These are phyloP conservation scores for Procambarus virginalis DNA, from an alignment of 1,140 invertebrate genomes.

Conservation along the genomic window DNA sequence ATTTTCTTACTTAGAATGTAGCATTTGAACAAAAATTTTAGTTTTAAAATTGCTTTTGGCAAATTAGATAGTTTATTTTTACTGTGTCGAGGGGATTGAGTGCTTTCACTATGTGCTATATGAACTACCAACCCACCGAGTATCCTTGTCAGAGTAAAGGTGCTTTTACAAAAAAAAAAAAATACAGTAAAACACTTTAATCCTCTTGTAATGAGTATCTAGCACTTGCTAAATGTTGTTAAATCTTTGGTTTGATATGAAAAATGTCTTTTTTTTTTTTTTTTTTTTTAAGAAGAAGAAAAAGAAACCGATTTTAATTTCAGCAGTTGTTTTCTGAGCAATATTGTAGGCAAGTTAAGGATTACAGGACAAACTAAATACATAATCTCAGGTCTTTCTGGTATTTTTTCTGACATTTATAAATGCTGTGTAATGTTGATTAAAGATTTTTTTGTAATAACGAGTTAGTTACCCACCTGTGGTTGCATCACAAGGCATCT, in stretches of 20 bases:
- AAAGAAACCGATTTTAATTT: background rate
- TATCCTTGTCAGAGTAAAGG: background rate
- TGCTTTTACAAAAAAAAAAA: constrained; percentile 1
- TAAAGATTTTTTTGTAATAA: background rate
- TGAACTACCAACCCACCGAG: background rate
- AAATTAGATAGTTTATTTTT: background rate
- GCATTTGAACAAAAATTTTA: background rate
- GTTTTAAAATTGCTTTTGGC: background rate
- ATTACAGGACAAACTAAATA: constrained; percentile 19
- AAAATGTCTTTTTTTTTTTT: background rate
- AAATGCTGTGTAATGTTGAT: background rate
- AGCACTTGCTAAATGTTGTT: background rate
- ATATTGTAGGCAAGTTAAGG: constrained; percentile 6
- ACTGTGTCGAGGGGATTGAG: background rate
- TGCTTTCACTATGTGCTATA: background rate
- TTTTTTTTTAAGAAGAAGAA: background rate
- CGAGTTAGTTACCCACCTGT: too few relatives aligned
- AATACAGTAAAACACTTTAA: background rate
- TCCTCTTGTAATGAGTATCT: background rate
- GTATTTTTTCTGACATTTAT: constrained; percentile 11
- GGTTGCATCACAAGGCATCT: too few relatives aligned
- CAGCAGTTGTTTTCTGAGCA: constrained; percentile 10
- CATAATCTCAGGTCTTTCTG: constrained; percentile 32
- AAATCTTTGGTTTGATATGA: background rate
- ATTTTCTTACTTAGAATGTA: background rate